These are phyloP conservation scores for Subanguina moxae DNA, from an alignment of 1,140 invertebrate species.

Conservation along the genomic window DNA sequence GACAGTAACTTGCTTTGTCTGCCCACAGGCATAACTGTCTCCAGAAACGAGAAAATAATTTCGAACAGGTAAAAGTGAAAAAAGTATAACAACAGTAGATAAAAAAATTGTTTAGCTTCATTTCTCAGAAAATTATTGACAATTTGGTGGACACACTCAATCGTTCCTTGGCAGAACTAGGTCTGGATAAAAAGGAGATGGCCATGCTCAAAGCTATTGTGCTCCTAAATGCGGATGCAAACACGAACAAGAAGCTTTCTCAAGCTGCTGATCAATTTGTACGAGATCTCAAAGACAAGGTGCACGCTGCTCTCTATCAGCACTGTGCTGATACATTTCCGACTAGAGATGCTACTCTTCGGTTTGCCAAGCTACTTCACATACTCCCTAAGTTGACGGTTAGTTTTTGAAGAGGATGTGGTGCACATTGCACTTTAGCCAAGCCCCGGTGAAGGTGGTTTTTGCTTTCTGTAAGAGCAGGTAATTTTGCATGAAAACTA, in stretches of 20 bases:
- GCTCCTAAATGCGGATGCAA: conserved; percentile 14
- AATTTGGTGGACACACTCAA: conserved; percentile 34
- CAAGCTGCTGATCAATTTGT: conserved; percentile 32
- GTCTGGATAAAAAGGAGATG: conserved; percentile 35
- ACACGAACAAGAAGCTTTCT: conserved; percentile 23
- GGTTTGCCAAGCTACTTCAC: conserved; percentile 50
- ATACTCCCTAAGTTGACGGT: conserved; percentile 49
- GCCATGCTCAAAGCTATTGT: conserved; percentile 40
- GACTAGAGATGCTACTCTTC: conserved; percentile 31
- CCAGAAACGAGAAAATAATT: conserved; percentile 38
- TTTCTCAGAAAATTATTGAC: conserved; percentile 40
- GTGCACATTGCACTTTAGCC: not conserved
- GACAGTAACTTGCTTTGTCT: conserved; percentile 44
- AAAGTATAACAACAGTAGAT: not conserved
- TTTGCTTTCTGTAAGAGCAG: too few species aligned
- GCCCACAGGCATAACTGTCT: conserved; percentile 42
- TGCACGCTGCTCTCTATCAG: conserved; percentile 47
- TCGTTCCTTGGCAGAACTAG: conserved; percentile 30
- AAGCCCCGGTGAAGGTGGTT: too few species aligned
- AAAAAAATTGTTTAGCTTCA: conserved; percentile 27
- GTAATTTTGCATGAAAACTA: too few species aligned
- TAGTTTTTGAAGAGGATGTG: conserved; percentile 6
- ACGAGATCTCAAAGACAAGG: conserved; percentile 39
- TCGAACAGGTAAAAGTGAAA: conserved; percentile 25
- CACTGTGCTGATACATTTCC: not conserved